Conservation (phyloP, 2,888 invertebrate species). For the Cremastobaeus sp. region DNA sequence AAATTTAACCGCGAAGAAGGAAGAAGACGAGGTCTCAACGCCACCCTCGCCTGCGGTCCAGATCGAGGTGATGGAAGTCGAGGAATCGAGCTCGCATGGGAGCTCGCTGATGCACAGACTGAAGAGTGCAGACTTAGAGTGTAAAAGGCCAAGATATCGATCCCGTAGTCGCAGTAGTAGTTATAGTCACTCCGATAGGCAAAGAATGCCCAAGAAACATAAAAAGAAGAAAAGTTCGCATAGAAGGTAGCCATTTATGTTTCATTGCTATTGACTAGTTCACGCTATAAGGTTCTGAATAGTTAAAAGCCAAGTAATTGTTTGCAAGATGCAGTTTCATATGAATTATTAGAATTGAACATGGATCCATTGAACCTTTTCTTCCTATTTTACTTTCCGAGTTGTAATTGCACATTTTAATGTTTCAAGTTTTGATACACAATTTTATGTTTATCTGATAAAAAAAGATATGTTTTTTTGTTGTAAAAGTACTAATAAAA, state of each 20-base stretch:
- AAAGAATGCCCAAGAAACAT: conserved; percentile 75
- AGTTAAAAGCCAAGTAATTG: too few relatives aligned
- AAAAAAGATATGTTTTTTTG: too few relatives aligned
- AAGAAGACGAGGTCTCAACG: conserved; percentile 72
- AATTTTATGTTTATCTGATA: too few relatives aligned
- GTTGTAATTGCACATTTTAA: too few relatives aligned
- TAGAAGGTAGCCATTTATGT: conserved; percentile 73
- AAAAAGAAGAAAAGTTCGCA: conserved; percentile 79
- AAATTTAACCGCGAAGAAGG: conserved; percentile 48
- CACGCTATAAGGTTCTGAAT: too few relatives aligned
- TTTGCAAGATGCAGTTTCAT: too few relatives aligned
- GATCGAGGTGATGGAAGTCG: conserved; percentile 58
- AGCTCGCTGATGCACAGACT: conserved; percentile 73
- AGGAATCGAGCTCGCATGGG: conserved; percentile 62
- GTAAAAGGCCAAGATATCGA: conserved; percentile 70
- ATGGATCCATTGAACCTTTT: too few relatives aligned
- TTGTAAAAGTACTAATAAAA: too few relatives aligned
- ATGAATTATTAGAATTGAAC: too few relatives aligned
- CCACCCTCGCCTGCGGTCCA: conserved; percentile 71
- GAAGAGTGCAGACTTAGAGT: conserved; percentile 71
- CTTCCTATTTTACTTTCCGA: too few relatives aligned
- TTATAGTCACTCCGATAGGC: conserved; percentile 70
- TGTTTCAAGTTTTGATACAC: too few relatives aligned
- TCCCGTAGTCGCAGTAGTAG: conserved; percentile 73
- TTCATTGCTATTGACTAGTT: too few relatives aligned